Conservation (phyloP, 2,888 invertebrate genomes). For the Lycaena phlaeas region DNA sequence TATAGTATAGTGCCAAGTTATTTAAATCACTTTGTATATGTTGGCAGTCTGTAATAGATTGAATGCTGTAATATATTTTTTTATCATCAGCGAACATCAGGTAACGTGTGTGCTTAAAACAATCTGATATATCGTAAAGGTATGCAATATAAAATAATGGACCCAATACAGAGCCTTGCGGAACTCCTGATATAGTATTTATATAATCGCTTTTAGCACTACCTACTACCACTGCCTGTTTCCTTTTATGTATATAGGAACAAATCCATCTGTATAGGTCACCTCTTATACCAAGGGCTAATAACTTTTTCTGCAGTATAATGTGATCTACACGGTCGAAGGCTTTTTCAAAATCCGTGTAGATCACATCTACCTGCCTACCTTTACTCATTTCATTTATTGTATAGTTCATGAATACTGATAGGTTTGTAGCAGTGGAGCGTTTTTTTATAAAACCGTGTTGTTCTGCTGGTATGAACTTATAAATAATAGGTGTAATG, state of each 20-base stretch:
- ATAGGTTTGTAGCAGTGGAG: slow-evolving; percentile 9
- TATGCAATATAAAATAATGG: slow-evolving; percentile 7
- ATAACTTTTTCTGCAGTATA: background rate
- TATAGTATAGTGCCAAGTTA: slow-evolving; percentile 1
- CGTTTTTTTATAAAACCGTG: slow-evolving; percentile 11
- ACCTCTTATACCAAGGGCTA: too few relatives aligned
- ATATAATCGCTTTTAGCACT: slow-evolving; percentile 1
- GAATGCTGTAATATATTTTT: slow-evolving; percentile 2
- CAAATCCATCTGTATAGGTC: slow-evolving; percentile 11
- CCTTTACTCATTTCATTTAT: slow-evolving; percentile 7
- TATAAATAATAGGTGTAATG: slow-evolving; percentile 1
- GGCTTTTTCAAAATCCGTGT: slow-evolving; percentile 10
- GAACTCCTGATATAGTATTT: slow-evolving; percentile 2
- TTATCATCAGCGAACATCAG: slow-evolving; percentile 11
- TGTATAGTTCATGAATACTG: slow-evolving; percentile 1
- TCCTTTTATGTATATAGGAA: slow-evolving; percentile 12
- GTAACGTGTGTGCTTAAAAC: background rate
- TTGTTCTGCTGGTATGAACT: slow-evolving; percentile 8
- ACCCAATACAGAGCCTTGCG: slow-evolving; percentile 6
- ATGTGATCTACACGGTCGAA: too few relatives aligned
- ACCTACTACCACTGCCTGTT: slow-evolving; percentile 11
- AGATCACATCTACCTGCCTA: slow-evolving; percentile 11
- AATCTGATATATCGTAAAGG: slow-evolving; percentile 3
- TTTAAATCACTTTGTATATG: slow-evolving; percentile 8
- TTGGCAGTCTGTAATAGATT: background rate